These are phyloP conservation scores for Gymnobelideus leadbeateri DNA, from an alignment of 2,113 vertebrate species.

Conservation along the genomic window DNA sequence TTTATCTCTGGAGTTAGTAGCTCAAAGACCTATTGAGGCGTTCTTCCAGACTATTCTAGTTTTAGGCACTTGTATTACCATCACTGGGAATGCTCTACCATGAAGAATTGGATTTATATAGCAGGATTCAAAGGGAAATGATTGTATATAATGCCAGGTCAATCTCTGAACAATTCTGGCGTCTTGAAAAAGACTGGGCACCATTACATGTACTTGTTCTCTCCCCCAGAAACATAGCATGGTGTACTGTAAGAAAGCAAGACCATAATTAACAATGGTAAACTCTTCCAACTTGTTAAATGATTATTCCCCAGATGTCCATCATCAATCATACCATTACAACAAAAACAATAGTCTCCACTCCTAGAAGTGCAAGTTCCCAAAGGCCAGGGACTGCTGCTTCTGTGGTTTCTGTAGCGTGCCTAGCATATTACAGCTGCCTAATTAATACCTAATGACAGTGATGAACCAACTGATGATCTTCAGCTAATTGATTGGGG, in stretches of 20 bases:
- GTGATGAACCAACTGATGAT: constrained; percentile 66
- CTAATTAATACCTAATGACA: constrained; percentile 75
- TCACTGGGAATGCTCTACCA: constrained; percentile 30
- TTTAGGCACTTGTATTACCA: not conserved
- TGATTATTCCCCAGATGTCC: constrained; percentile 26
- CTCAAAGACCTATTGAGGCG: not conserved
- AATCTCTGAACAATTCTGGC: not conserved
- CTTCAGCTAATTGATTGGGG: constrained; percentile 60
- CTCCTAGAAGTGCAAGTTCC: constrained; percentile 39
- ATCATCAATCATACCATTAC: constrained; percentile 38
- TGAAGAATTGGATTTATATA: constrained; percentile 26
- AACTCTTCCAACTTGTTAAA: constrained; percentile 40
- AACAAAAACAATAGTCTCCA: constrained; percentile 53
- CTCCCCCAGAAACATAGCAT: constrained; percentile 31
- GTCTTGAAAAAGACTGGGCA: not conserved
- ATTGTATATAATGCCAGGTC: not conserved
- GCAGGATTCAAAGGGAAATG: constrained; percentile 29
- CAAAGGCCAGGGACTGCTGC: constrained; percentile 26
- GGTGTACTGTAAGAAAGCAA: not conserved
- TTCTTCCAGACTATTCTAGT: not conserved
- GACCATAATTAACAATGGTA: constrained; percentile 33
- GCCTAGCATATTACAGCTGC: constrained; percentile 53
- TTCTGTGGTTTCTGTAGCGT: constrained; percentile 56
- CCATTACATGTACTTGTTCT: not conserved
- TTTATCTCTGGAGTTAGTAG: constrained; percentile 31